Base-by-base conservation (phyloP, 2,797 vertebrate species). In the Crocidura indochinensis region DNA sequence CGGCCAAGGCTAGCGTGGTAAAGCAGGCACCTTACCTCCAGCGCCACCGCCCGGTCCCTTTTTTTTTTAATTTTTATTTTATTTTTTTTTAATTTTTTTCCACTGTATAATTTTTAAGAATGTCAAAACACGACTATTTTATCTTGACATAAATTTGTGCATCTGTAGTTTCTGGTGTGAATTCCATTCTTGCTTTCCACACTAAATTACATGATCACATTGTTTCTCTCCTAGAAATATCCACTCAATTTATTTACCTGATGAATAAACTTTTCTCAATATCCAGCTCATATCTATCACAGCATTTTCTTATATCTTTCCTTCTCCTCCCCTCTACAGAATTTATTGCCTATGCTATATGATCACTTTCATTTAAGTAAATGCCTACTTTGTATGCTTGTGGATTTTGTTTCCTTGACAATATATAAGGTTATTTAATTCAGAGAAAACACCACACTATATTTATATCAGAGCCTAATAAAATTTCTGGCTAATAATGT, bases 281-380 rank as follows among this genome's bases (percentile, higher is more conserved):
- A 11, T 8, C 2, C 46, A 17, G 5, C 27, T 24, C 31, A 31
- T 86, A 6, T 73, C 27, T 22, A 11, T 29, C 17, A 83, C n/a
- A 9, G 1, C 2, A 8, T 68, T 90, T 87, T 19, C 60, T 38
- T 44, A 88, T 44, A 44, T 6, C 0, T 14, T 84, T 74, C 2
- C 5, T 60, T n/a, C 10, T 22, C 10, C 38, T 64, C 11, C 1
- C 12, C 46, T 11, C 38, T 38, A 75, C 0, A 82, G 29, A 27
- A 77, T 73, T 78, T 64, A 7, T 26, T 22, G 4, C 20, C 20
- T 74, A 64, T 2, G 29, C 79, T 38, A 60, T 60, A 77, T 73
- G 62, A 80, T 69, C 53, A 68, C 7, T 91, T 75, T n/a, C 15
- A 60, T 60, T 19, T 11, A 56, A 84, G 76, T 83, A 74, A n/a